Evolutionary conservation across 2,797 vertebrate species (phyloP), one percentile per base, ranked within the genome.

Genomic region (Sebastes matsubarae): DNA sequence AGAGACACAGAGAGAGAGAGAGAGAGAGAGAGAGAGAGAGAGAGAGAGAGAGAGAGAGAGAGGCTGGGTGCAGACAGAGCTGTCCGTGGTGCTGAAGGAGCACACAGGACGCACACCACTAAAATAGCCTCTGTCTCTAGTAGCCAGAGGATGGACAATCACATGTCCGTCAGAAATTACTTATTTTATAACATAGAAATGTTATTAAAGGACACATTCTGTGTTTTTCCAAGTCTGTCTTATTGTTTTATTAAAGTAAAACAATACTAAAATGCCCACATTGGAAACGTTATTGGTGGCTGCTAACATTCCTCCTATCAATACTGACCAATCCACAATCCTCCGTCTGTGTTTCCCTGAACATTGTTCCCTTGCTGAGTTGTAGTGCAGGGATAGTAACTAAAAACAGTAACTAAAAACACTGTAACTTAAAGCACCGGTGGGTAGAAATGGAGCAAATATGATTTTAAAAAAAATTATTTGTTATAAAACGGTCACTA

Each of bases 51-150:
- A 36, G 67, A 27, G 14, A 54, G 57, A 66, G 59, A 54, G 30
- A 38, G 60, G 57, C 30, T 60, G 68, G 54, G 76, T 68, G 42
- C 72, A 70, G 61, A 68, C 57, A 68, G 60, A 16, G 71, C 87
- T 91, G 83, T 82, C 84, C 82, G 9, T 13, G 77, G 87, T 84
- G 75, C 83, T 89, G 83, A 84, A 80, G 61, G 72, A 84, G 68
- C 76, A 42, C 18, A 20, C n/a, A 36, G 70, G 58, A 63, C 46
- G 65, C 68, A 14, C 64, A 36, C 69, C 67, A 75, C 74, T 36
- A 81, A 79, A 87, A 83, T 68, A 81, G 73, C 64, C 24, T 63
- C 36, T 34, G 76, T 82, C 82, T 89, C 73, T 72, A 66, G 71
- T 66, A 52, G 81, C 68, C 82, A 74, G 46, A 69, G 73, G 81